Evolutionary conservation across 2,797 vertebrate genomes (phyloP).

Genomic region (Hirundo rustica): DNA sequence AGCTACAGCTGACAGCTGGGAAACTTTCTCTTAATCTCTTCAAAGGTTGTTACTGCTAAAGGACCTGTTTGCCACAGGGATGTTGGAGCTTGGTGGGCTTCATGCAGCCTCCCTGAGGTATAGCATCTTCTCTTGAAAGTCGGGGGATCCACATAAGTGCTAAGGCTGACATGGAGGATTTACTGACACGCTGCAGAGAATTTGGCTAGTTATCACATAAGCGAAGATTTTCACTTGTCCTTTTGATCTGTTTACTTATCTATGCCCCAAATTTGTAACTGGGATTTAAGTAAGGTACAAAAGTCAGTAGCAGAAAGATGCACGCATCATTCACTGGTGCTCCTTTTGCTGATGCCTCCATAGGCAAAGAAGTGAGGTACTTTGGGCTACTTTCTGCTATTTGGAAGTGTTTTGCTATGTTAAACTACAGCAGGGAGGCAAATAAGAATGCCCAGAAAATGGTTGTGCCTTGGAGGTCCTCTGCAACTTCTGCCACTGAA

Average conservation of each 20-base stretch:
- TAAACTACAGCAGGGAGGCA: background rate
- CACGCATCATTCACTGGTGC: background rate
- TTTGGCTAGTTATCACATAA: background rate
- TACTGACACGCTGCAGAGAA: background rate
- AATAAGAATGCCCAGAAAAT: background rate
- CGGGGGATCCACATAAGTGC: background rate
- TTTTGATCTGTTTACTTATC: background rate
- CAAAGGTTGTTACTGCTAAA: background rate
- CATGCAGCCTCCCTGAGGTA: background rate
- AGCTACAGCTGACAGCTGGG: background rate
- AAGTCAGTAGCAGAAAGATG: background rate
- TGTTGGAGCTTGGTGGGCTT: background rate
- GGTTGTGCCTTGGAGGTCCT: background rate
- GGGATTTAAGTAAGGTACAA: background rate
- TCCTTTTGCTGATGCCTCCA: background rate
- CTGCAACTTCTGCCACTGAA: background rate
- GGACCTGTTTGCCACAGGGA: background rate
- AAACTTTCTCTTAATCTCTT: conserved; percentile 19
- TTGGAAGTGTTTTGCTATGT: background rate
- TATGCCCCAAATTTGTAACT: background rate
- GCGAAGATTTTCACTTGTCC: background rate
- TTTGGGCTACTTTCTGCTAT: background rate
- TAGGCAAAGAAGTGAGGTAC: background rate
- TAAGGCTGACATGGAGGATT: background rate
- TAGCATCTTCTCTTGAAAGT: background rate